A percentile compares a stretch with the other conserved stretches of the same genome.
Evolutionary conservation across 2,888 invertebrate genomes (phyloP).

Genomic region (Leptopilina syphax): DNA sequence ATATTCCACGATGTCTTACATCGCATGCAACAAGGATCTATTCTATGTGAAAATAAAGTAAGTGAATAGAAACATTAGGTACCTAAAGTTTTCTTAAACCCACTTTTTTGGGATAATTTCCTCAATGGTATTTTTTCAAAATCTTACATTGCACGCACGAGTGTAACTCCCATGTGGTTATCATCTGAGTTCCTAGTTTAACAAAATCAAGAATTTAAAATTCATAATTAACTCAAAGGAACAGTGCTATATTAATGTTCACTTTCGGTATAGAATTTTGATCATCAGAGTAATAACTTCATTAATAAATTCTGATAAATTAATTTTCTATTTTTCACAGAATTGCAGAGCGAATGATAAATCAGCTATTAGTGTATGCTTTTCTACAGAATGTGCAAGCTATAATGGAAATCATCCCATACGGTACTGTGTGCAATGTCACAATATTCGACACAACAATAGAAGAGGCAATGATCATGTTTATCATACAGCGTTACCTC

Average conservation of each 20-base stretch:
- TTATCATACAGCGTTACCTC: slow-evolving; percentile 90
- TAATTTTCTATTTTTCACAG: slow-evolving; percentile 75
- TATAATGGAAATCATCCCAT: slow-evolving; percentile 98
- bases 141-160: too few relatives aligned
- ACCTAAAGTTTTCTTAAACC: too few relatives aligned
- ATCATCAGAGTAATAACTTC: too few relatives aligned
- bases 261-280: too few relatives aligned
- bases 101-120: too few relatives aligned
- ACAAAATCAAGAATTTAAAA: too few relatives aligned
- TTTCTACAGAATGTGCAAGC: slow-evolving; percentile 97
- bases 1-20: slow-evolving; percentile 92
- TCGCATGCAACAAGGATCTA: slow-evolving; percentile 96
- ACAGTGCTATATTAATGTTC: too few relatives aligned
- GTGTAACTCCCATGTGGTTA: too few relatives aligned
- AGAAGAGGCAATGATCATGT: slow-evolving; percentile 93
- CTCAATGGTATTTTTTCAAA: too few relatives aligned
- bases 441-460: slow-evolving; percentile 92
- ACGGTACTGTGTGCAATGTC: slow-evolving; percentile 93
- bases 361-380: slow-evolving; percentile 96
- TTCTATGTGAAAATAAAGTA: slow-evolving; percentile 97
- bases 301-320: too few relatives aligned
- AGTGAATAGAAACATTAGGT: slow-evolving; percentile 19
- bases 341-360: slow-evolving; percentile 95
- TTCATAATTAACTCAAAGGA: too few relatives aligned
- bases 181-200: too few relatives aligned